Evolutionary conservation across 2,888 invertebrate species (phyloP), one percentile per base, ranked within the genome.

Genomic region (Stenchaetothrips biformis): DNA sequence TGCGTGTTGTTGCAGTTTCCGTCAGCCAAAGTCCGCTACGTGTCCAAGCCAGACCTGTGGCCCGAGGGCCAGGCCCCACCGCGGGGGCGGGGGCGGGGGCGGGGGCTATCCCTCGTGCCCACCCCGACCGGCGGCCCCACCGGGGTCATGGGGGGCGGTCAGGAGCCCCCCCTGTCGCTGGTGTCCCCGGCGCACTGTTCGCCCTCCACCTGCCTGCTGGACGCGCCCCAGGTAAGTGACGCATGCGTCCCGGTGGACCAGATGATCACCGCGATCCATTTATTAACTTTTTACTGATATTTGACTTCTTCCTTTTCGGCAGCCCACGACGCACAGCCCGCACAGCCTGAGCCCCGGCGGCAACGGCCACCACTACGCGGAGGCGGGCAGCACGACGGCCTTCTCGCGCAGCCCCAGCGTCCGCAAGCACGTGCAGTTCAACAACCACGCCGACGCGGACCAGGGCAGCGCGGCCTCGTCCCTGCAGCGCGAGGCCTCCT

Each of bases 341-440:
- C 67, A 25, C n/a, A 67, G 21, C 67, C 67, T 67, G 21, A 67
- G 67, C 21, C 67, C 67, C 67, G 67, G 67, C 67, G 67, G 67
- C 62, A 21, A 21, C 9, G 62, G 62, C 2, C 67, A n/a, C 21
- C 67, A 9, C 21, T n/a, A 67, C 4, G 67, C 67, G 67, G 67
- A 67, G 67, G n/a, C n/a, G n/a, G n/a, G n/a, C n/a, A 6, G 53
- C 53, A n/a, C n/a, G n/a, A 25, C 67, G 67, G 67, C 67, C 67
- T 67, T 67, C 67, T 67, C 67, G n/a, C 67, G 67, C 67, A 67
- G 67, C 67, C 67, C 67, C 67, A 89, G 86, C 84, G 87, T 81
- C 27, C 90, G 91, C 85, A 93, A 93, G 83, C 92, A 92, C 83
- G 93, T 93, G 0, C 92, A 93, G 85, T 93, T 93, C 84, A 92